phyloP scores from a whole-genome alignment of 2,113 vertebrate genomes.

The Oryzias curvinotus region DNA sequence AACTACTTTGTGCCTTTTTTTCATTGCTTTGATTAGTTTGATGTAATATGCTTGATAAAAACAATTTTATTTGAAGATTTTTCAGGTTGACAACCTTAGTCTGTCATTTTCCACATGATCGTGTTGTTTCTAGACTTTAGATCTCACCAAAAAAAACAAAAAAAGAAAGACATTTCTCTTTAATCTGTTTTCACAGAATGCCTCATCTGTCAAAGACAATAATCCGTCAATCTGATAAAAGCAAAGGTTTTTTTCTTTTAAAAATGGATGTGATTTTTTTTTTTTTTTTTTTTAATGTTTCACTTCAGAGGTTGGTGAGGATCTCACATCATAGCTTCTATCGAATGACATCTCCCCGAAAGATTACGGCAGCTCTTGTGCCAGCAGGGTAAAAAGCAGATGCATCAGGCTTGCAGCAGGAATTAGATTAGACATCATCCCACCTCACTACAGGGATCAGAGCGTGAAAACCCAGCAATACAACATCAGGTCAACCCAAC shows the following conservation, averaged over 20 bases:
- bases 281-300: not conserved
- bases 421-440: constrained; percentile 55
- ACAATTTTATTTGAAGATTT: too few relatives aligned
- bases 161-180: not conserved
- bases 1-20: too few relatives aligned
- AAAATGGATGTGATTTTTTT: not conserved
- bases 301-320: constrained; percentile 7
- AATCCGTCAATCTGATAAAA: constrained; percentile 18
- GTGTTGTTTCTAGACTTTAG: not conserved
- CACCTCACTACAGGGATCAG: constrained; percentile 36
- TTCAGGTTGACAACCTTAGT: not conserved
- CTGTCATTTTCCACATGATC: not conserved
- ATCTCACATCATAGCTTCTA: constrained; percentile 21
- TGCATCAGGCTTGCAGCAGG: constrained; percentile 43
- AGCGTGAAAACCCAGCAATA: constrained; percentile 6
- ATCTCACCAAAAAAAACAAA: not conserved
- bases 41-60: too few relatives aligned
- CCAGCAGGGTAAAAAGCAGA: constrained; percentile 47
- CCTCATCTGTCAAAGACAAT: constrained; percentile 22
- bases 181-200: constrained; percentile 4
- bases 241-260: constrained; percentile 5
- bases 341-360: constrained; percentile 23
- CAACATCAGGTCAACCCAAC: constrained; percentile 25
- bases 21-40: too few relatives aligned
- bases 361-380: constrained; percentile 37